Evolutionary conservation across 2,113 vertebrate genomes (phyloP).

Genomic region (Formicarius rufipectus): DNA sequence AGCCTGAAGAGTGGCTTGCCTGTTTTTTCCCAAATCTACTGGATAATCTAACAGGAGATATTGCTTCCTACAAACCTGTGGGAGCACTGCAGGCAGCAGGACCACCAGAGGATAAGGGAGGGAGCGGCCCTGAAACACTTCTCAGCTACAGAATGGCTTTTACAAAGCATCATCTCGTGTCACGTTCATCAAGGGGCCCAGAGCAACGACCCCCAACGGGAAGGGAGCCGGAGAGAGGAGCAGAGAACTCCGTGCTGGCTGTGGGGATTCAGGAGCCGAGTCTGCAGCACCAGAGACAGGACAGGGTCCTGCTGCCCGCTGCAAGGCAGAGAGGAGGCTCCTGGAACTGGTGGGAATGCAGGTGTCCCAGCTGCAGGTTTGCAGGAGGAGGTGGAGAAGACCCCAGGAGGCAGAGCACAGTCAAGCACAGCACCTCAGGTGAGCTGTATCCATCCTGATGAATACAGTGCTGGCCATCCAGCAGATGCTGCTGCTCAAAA

Average conservation of each 20-base stretch:
- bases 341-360: rapidly evolving
- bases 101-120: not conserved
- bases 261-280: not conserved
- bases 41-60: not conserved
- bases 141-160: not conserved
- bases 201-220: not conserved
- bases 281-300: not conserved
- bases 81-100: rapidly evolving
- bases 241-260: rapidly evolving
- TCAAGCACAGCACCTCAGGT: not conserved
- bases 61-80: not conserved
- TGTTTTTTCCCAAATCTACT: not conserved
- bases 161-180: not conserved
- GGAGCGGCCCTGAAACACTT: not conserved
- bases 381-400: not conserved
- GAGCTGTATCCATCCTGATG: not conserved
- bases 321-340: not conserved
- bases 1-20: not conserved
- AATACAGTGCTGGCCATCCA: not conserved
- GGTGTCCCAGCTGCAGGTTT: not conserved
- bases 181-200: not conserved
- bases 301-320: not conserved
- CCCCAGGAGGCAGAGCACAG: not conserved
- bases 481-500: not conserved
- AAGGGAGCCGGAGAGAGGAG: not conserved